phyloP scores from a whole-genome alignment of 2,888 invertebrate species.

The Dolichopus griseipennis region DNA sequence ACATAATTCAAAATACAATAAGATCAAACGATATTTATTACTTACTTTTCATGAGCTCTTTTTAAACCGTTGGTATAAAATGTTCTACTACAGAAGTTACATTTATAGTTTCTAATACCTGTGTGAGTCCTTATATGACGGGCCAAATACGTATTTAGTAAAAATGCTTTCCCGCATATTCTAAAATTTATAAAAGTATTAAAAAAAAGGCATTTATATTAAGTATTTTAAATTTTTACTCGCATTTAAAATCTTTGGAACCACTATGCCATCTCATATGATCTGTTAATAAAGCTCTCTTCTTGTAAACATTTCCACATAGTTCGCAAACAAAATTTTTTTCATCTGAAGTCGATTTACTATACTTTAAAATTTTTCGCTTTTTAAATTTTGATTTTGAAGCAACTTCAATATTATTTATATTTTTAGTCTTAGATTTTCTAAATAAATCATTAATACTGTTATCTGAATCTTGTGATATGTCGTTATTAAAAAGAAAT shows the following conservation, averaged over 20 bases:
- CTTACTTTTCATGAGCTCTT: slow-evolving; percentile 9
- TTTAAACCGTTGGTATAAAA: slow-evolving; percentile 2
- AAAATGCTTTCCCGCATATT: neutral
- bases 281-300: slow-evolving; percentile 34
- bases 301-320: slow-evolving; percentile 37
- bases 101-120: slow-evolving; percentile 32
- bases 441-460: neutral
- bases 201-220: neutral
- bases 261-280: slow-evolving; percentile 35
- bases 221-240: slow-evolving; percentile 27
- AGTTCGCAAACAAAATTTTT: slow-evolving; percentile 30
- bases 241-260: slow-evolving; percentile 33
- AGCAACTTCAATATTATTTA: neutral
- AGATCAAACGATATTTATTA: neutral
- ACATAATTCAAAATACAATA: neutral
- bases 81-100: slow-evolving; percentile 31
- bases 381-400: neutral
- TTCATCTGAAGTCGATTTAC: neutral
- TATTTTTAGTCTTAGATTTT: neutral
- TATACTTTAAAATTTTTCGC: neutral
- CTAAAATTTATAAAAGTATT: neutral
- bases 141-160: neutral
- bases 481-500: neutral
- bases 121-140: slow-evolving; percentile 5
- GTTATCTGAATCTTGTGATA: neutral